Percentiles rank a stretch among this genome's conserved stretches.
Evolutionary conservation across 1,140 invertebrate genomes (phyloP).

Genomic region (Amphibalanus amphitrite): DNA sequence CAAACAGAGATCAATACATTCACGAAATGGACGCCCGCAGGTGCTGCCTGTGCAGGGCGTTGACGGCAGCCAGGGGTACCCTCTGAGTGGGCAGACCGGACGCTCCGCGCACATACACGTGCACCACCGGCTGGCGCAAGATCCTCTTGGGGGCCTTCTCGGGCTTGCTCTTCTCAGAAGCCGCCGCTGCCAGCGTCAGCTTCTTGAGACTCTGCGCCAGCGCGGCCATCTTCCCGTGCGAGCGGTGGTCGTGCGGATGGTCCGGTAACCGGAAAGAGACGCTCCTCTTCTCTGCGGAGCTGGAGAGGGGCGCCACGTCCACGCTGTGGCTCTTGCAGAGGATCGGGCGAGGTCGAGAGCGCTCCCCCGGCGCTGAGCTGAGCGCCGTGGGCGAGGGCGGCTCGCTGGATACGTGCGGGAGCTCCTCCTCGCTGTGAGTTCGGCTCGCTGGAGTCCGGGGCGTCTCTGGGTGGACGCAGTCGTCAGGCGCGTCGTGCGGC

Average conservation of each 20-base stretch:
- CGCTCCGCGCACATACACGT: conserved; percentile 55
- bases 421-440: neutral
- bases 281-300: neutral
- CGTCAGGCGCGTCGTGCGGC: neutral
- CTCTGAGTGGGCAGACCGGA: conserved; percentile 59
- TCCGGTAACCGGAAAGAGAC: neutral
- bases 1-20: neutral
- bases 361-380: too few relatives aligned
- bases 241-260: neutral
- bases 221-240: neutral
- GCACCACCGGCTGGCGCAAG: conserved; percentile 45
- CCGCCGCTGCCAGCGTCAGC: neutral
- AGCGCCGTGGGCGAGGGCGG: neutral
- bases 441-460: too few relatives aligned
- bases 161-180: neutral
- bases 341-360: neutral
- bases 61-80: conserved; percentile 31
- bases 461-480: neutral
- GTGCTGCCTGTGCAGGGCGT: neutral
- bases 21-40: neutral
- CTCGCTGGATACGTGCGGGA: too few relatives aligned
- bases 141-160: conserved; percentile 21
- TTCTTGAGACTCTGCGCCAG: neutral
- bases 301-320: neutral
- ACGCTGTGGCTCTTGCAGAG: conserved; percentile 1